A percentile compares a stretch with the other conserved stretches of the same genome.
Evolutionary conservation across 2,797 vertebrate species (phyloP).

Genomic region (Oreochromis grahami): DNA sequence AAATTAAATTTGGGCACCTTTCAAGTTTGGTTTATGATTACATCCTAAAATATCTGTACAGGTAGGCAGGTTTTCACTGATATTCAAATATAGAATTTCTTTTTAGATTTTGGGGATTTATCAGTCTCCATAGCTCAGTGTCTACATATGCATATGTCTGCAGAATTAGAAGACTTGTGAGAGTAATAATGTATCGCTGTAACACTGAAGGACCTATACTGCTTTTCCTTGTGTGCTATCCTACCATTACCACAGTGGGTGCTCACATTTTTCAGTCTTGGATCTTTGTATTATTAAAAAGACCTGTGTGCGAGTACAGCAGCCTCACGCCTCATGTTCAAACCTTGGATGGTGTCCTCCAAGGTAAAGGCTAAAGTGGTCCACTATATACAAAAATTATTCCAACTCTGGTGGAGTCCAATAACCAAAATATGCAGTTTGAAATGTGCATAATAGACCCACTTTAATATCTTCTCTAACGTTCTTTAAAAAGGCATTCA

Average conservation of each 20-base stretch:
- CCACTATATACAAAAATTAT: background rate
- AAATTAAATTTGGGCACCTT: background rate
- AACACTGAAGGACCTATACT: background rate
- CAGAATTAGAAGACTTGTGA: background rate
- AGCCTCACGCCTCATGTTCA: background rate
- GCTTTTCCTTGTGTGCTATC: background rate
- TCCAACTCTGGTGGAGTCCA: background rate
- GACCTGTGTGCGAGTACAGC: background rate
- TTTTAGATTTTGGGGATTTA: background rate
- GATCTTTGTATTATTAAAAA: background rate
- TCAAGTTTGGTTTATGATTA: background rate
- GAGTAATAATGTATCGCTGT: background rate
- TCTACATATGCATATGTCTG: background rate
- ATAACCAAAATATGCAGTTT: background rate
- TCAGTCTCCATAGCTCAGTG: background rate
- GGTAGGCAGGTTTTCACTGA: background rate
- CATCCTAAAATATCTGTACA: background rate
- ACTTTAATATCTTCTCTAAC: background rate
- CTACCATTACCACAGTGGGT: background rate
- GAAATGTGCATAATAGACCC: background rate
- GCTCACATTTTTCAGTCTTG: background rate
- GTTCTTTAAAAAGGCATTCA: slow-evolving; percentile 13
- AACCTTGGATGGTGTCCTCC: background rate
- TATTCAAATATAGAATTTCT: background rate
- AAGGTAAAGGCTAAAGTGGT: background rate